Base-by-base conservation (phyloP, 2,888 invertebrate genomes). In the Arctia plantaginis region DNA sequence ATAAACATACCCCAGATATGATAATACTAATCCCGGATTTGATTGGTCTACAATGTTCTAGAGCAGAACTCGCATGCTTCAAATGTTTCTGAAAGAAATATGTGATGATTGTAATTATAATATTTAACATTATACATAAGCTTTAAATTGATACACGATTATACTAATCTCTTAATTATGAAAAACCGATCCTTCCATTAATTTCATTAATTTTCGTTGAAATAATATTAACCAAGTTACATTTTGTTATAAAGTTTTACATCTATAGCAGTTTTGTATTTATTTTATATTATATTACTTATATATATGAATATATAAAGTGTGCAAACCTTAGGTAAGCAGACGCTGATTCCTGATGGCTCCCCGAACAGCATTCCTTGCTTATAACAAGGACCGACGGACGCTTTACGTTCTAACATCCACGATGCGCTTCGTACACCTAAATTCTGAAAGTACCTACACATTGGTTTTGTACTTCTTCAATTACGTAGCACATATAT, bases 281-380 rank as follows among this genome's bases (percentile, higher is more conserved):
- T 7, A 47, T 47, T n/a, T n/a, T n/a, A n/a, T n/a, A n/a, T n/a
- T n/a, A n/a, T n/a, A n/a, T n/a, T n/a, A 35, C 35, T 35, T 35
- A 35, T 35, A 35, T 3, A 35, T 41, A 41, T 10, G 10, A 51
- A 55, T 55, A n/a, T 55, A 39, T 68, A 72, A 18, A n/a, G n/a
- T 18, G 55, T 30, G 13, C 41, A 20, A 20, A 92, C 94, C 90
- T 89, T 90, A 15, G 93, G 91, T 66, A 94, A 82, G 73, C 86
- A 89, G 55, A 94, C 86, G 0, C 87, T 81, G 30, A 94, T 92
- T 15, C 94, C 94, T 0, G 94, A 93, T 0, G 92, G 92, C 13
- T 87, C 87, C 44, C 88, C 88, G 18, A 84, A 85, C 0, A 88
- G 87, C 44, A 87, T 81, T 1, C 87, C 83, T 1, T 89, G 84